Base-by-base conservation (phyloP, 2,113 vertebrate genomes). In the Corydoras sp. region DNA sequence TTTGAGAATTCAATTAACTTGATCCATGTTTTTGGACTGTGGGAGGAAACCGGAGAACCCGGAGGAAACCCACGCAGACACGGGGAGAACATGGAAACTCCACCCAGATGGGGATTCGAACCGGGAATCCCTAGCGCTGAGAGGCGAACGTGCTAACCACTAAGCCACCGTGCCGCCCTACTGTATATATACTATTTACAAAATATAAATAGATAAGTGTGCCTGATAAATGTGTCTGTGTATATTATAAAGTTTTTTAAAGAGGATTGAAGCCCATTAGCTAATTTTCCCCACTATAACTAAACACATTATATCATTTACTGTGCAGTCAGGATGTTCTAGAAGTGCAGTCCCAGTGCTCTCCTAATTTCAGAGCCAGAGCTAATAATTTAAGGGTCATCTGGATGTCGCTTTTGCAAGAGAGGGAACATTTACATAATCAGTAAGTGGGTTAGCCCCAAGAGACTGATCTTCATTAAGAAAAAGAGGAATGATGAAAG, bases 391-490 rank as follows among this genome's bases (percentile, higher is more conserved):
- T 63, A 65, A 62, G 65, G 55, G 64, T 72, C 51, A 65, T 69
- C 32, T 50, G 55, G 61, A 65, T 63, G 68, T 65, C 61, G 61
- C 59, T 64, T 77, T 64, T 69, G 54, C 74, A 79, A 65, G 64
- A 79, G 78, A 62, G 69, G 50, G 68, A 55, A 68, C 68, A n/a
- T 58, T 80, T 80, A 56, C 68, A 72, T 77, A 80, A 80, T 80
- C 55, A 71, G 30, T 65, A 80, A 80, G 54, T 74, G 56, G 68
- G 78, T 74, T 69, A 68, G 68, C 10, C 55, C 64, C 65, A 50
- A 31, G 68, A 77, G 72, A 48, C 43, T n/a, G 68, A 15, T 50
- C 29, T 63, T 71, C 64, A 77, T 68, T 77, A 76, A 71, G 50
- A 74, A 74, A 56, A 59, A 71, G 35, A 53, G n/a, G n/a, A 55